Percentiles rank a stretch among this genome's conserved stretches.
Evolutionary conservation across 2,797 vertebrate genomes (phyloP).

Genomic region (Mastacembelus armatus): DNA sequence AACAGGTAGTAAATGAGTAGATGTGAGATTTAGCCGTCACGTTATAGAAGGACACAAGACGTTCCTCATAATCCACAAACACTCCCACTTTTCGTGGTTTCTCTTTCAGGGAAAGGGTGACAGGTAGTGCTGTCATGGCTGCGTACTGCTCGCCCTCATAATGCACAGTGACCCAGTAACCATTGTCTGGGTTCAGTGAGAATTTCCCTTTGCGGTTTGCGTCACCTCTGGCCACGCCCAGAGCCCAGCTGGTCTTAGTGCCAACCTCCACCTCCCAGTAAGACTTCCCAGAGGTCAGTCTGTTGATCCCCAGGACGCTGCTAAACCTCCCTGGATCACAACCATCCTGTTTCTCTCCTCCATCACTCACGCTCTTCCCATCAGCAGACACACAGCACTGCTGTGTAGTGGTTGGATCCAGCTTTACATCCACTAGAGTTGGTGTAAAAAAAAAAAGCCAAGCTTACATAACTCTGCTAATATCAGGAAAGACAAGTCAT

Average conservation of each 20-base stretch:
- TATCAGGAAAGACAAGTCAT: too few relatives aligned
- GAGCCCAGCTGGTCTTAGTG: constrained; percentile 50
- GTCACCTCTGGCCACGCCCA: constrained; percentile 49
- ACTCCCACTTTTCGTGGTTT: constrained; percentile 65
- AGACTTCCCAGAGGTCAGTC: constrained; percentile 37
- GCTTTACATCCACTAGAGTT: constrained; percentile 63
- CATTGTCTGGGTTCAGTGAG: constrained; percentile 3
- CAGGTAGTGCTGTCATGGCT: constrained; percentile 9
- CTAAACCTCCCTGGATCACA: constrained; percentile 4
- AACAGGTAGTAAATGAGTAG: constrained; percentile 57
- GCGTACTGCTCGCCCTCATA: constrained; percentile 32
- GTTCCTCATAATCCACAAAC: constrained; percentile 66
- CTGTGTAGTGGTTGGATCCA: constrained; percentile 59
- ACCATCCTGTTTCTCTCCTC: not conserved
- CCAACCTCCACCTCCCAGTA: constrained; percentile 69
- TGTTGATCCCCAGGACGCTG: constrained; percentile 51
- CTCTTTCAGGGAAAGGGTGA: constrained; percentile 8
- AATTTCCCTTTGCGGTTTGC: constrained; percentile 44
- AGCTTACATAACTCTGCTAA: too few relatives aligned
- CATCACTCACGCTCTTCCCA: constrained; percentile 38
- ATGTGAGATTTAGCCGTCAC: constrained; percentile 46
- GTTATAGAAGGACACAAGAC: constrained; percentile 68
- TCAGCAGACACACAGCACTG: constrained; percentile 47
- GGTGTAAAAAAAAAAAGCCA: too few relatives aligned
- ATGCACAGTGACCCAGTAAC: constrained; percentile 59